These are phyloP conservation scores for Cinara cedri DNA, from an alignment of 2,888 invertebrate species.

Conservation along the genomic window DNA sequence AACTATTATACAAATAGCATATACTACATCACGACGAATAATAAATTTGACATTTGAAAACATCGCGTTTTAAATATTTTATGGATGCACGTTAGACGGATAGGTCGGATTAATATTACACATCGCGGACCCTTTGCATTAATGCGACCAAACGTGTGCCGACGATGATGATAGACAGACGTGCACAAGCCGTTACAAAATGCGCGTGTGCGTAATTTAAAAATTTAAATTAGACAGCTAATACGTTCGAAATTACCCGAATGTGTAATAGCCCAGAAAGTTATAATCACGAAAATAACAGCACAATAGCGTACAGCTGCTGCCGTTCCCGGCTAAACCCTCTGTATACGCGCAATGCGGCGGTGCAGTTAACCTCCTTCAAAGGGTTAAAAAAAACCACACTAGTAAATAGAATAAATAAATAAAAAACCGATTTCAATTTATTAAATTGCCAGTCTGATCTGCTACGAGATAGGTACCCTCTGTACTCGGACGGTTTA, in stretches of 20 bases:
- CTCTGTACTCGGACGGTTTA: background rate
- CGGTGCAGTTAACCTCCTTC: background rate
- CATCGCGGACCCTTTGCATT: no score
- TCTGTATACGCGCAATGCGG: background rate
- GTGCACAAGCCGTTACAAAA: constrained; percentile 29
- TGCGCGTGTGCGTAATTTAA: constrained; percentile 9
- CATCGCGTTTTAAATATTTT: no score
- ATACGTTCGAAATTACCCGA: constrained; percentile 50
- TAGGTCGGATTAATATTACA: no score
- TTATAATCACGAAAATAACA: constrained; percentile 42
- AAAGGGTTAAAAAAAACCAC: background rate
- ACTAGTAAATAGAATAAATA: background rate
- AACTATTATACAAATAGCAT: no score
- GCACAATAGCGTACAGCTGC: constrained; percentile 24
- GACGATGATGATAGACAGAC: constrained; percentile 38
- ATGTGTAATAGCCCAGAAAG: constrained; percentile 53
- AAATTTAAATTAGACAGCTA: constrained; percentile 41
- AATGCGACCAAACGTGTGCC: no score
- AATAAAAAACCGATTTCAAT: constrained; percentile 16
- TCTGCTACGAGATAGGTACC: no score
- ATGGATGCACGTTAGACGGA: no score
- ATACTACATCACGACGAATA: no score
- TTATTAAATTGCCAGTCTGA: constrained; percentile 25
- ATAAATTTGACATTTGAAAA: no score
- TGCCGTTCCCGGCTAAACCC: constrained; percentile 31